Conservation (phyloP, 1,140 invertebrate species). For the Semibalanus balanoides region DNA sequence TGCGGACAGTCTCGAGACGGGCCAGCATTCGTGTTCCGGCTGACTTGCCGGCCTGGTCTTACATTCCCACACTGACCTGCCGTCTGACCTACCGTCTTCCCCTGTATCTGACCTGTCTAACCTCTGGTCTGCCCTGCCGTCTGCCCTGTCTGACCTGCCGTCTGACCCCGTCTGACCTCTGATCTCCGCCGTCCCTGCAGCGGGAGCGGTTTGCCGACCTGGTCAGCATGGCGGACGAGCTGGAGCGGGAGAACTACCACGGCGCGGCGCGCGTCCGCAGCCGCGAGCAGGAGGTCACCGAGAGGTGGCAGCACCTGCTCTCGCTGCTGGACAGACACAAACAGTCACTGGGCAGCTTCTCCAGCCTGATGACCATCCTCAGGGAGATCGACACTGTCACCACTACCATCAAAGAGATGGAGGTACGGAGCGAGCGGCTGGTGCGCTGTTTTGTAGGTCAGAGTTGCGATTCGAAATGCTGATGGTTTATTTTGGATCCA, state of each 20-base stretch:
- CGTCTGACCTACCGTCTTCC: too few species aligned
- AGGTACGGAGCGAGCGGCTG: slow-evolving; percentile 33
- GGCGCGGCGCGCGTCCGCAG: slow-evolving; percentile 63
- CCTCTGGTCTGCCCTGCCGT: too few species aligned
- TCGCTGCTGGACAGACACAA: slow-evolving; percentile 73
- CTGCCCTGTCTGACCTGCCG: too few species aligned
- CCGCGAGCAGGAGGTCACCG: slow-evolving; percentile 71
- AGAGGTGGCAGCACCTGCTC: slow-evolving; percentile 73
- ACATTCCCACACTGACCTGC: too few species aligned
- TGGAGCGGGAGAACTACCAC: slow-evolving; percentile 84
- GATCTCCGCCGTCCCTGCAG: slow-evolving; percentile 29
- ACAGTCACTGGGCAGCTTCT: slow-evolving; percentile 55
- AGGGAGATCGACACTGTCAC: slow-evolving; percentile 83
- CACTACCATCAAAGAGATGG: slow-evolving; percentile 62
- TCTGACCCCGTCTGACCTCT: too few species aligned
- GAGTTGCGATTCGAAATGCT: not conserved
- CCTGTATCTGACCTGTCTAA: too few species aligned
- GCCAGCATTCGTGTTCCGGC: too few species aligned
- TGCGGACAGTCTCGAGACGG: too few species aligned
- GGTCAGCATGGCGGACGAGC: slow-evolving; percentile 31
- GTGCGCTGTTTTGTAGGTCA: not conserved
- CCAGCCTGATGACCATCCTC: slow-evolving; percentile 65
- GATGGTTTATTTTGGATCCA: too few species aligned
- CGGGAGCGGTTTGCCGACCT: slow-evolving; percentile 89
- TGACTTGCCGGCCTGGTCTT: too few species aligned